Conservation (phyloP, 2,113 vertebrate genomes). For the Hemiscyllium ocellatum region DNA sequence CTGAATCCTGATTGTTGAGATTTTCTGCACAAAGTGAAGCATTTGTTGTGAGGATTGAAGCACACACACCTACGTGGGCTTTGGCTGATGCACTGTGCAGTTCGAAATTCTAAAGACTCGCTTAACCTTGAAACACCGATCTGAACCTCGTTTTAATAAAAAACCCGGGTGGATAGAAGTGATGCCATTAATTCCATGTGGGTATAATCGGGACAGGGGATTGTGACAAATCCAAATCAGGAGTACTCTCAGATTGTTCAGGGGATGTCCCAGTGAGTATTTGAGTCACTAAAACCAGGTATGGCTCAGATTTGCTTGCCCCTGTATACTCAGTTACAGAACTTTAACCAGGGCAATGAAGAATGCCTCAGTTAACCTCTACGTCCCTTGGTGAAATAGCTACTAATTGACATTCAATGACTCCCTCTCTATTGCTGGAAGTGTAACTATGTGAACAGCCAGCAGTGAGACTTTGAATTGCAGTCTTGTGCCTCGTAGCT, state of each 20-base stretch:
- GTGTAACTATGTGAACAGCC: neutral
- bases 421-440: neutral
- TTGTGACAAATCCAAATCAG: neutral
- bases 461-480: neutral
- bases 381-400: neutral
- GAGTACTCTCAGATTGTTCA: neutral
- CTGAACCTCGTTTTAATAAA: neutral
- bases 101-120: neutral
- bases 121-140: neutral
- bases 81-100: neutral
- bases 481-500: too few relatives aligned
- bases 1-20: too few relatives aligned
- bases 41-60: neutral
- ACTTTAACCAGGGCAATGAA: neutral
- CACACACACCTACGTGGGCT: neutral
- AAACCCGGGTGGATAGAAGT: neutral
- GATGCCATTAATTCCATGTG: neutral
- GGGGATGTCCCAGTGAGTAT: neutral
- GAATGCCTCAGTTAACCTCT: neutral
- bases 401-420: neutral
- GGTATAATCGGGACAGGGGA: neutral
- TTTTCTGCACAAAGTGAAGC: too few relatives aligned
- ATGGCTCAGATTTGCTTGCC: neutral
- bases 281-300: neutral
- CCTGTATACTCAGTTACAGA: neutral